Evolutionary conservation across 2,888 invertebrate species (phyloP).

Genomic region (Drosophila robusta): DNA sequence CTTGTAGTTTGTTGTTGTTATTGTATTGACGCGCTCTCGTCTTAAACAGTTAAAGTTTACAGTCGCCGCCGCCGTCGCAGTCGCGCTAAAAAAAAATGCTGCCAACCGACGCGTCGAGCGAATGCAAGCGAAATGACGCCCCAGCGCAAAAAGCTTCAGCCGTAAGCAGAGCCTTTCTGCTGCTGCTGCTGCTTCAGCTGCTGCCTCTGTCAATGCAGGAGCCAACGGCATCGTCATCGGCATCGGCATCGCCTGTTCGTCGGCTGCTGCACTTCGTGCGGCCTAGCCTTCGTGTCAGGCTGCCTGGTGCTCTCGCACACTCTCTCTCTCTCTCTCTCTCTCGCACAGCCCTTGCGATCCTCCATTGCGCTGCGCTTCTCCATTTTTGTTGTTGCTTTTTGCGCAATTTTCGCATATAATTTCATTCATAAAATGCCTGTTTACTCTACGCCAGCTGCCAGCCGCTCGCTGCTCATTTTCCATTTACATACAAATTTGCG

Average conservation of each 20-base stretch:
- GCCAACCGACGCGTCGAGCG: slow-evolving; percentile 80
- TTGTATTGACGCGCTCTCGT: slow-evolving; percentile 27
- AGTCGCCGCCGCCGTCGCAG: slow-evolving; percentile 24
- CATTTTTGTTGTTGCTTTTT: slow-evolving; percentile 23
- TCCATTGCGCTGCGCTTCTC: slow-evolving; percentile 25
- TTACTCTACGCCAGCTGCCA: slow-evolving; percentile 25
- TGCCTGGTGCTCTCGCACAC: neutral
- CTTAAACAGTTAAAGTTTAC: slow-evolving; percentile 36
- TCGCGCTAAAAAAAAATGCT: slow-evolving; percentile 39
- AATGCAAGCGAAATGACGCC: slow-evolving; percentile 82
- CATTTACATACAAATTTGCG: slow-evolving; percentile 47
- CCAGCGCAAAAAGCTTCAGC: slow-evolving; percentile 47
- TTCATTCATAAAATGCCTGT: slow-evolving; percentile 73
- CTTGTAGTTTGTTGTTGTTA: slow-evolving; percentile 33
- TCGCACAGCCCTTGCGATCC: slow-evolving; percentile 27
- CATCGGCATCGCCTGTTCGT: slow-evolving; percentile 19
- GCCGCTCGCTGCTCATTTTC: slow-evolving; percentile 23
- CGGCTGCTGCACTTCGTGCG: slow-evolving; percentile 12
- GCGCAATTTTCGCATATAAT: slow-evolving; percentile 65
- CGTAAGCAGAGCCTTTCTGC: slow-evolving; percentile 40
- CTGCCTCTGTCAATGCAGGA: slow-evolving; percentile 40
- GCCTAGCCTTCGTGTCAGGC: slow-evolving; percentile 35
- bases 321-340: neutral
- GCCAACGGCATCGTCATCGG: slow-evolving; percentile 21
- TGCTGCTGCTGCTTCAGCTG: slow-evolving; percentile 27